Base-by-base conservation (phyloP, 1,140 invertebrate genomes). In the Megalopta genalis region DNA sequence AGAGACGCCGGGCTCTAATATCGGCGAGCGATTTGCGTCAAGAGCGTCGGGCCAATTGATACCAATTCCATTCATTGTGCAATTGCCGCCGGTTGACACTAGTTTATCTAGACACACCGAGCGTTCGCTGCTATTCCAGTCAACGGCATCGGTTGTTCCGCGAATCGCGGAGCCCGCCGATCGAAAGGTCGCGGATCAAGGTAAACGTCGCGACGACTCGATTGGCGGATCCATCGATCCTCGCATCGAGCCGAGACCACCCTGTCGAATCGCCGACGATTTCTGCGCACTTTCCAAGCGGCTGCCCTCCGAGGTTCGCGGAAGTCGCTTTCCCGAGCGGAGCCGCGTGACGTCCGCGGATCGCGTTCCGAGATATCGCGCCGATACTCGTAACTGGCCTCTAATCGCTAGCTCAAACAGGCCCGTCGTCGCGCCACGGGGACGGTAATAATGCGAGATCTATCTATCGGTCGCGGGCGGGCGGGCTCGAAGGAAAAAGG, bases 21-120 rank as follows among this genome's bases (percentile, higher is more conserved):
- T 86, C 80, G 82, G 75, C 57, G 71, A 76, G 52, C 54, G 69
- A 87, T 85, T 88, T 88, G 77, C 87, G 87, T 86, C 85, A 84
- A 54, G 27, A 64, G 23, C 18, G 57, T 67, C 79, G 42, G 60
- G 60, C 49, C 81, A 87, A 90, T 89, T 89, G 84, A 74, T 85
- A 77, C 69, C 85, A 90, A 89, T 89, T 88, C 77, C 67, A 68
- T 37, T 60, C 72, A 86, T 87, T 88, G 83, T 80, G 64, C 81
- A 84, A 86, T 88, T 84, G 81, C 73, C 85, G 77, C 69, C 80
- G 72, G 77, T 88, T 88, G 83, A 89, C 85, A 83, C 63, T 70
- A 89, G 77, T 88, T 89, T 86, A 82, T 85, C 25, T 32, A 32
- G 54, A 77, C 67, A 6, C n/a, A n/a, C 21, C 5, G 46, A 62